Percentiles rank a stretch among this genome's conserved stretches.
These are phyloP conservation scores for Argopecten irradians DNA, from an alignment of 1,140 invertebrate species.

Conservation along the genomic window DNA sequence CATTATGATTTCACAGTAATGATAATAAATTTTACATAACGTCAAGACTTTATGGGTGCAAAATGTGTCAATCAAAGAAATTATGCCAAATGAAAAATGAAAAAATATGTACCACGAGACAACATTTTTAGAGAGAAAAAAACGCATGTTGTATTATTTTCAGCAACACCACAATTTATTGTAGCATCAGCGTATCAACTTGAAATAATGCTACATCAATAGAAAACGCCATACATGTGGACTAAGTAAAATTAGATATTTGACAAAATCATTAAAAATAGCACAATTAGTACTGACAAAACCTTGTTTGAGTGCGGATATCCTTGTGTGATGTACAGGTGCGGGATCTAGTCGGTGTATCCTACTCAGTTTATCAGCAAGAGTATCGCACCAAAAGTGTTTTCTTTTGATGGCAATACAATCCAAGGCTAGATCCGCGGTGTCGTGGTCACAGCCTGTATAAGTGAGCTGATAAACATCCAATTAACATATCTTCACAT, in stretches of 20 bases:
- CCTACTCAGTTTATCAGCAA: neutral
- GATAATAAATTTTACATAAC: too few relatives aligned
- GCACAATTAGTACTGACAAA: neutral
- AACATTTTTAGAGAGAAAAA: too few relatives aligned
- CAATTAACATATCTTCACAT: conserved; percentile 23
- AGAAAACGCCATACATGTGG: too few relatives aligned
- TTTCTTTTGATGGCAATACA: conserved; percentile 10
- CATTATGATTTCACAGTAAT: too few relatives aligned
- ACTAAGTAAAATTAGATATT: neutral
- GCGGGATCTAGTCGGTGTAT: neutral
- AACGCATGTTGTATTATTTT: too few relatives aligned
- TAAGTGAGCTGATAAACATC: neutral
- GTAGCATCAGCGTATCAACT: too few relatives aligned
- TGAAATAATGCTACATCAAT: too few relatives aligned
- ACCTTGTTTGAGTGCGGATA: neutral
- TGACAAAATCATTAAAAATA: neutral
- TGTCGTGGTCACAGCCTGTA: neutral
- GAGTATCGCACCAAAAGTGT: neutral
- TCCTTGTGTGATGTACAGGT: neutral
- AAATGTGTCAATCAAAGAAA: too few relatives aligned
- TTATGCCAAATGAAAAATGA: too few relatives aligned
- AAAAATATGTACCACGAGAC: too few relatives aligned
- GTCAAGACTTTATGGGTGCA: too few relatives aligned
- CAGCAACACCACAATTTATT: too few relatives aligned
- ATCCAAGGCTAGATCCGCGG: neutral